These are phyloP conservation scores for Ruditapes philippinarum DNA, from an alignment of 1,140 invertebrate species.

Conservation along the genomic window DNA sequence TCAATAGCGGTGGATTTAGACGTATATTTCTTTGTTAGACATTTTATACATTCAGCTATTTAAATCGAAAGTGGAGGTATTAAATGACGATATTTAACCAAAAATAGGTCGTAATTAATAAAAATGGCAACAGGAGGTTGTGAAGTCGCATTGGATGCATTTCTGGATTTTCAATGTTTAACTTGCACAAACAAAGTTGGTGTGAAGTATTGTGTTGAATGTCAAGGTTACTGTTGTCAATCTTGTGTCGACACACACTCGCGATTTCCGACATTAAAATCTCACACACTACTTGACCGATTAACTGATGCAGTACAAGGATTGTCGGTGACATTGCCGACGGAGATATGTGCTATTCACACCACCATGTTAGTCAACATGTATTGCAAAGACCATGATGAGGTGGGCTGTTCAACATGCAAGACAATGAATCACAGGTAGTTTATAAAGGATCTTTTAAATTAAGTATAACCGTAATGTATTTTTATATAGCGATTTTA, in stretches of 20 bases:
- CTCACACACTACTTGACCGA: not conserved
- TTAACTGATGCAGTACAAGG: too few relatives aligned
- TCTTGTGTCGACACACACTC: not conserved
- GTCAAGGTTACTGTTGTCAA: slow-evolving; percentile 17
- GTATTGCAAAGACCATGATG: not conserved
- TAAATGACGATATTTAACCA: too few relatives aligned
- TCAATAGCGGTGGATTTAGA: too few relatives aligned
- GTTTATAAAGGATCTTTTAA: too few relatives aligned
- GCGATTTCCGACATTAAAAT: not conserved
- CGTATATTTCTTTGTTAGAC: too few relatives aligned
- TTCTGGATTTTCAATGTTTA: not conserved
- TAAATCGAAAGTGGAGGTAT: too few relatives aligned
- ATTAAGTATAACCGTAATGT: too few relatives aligned
- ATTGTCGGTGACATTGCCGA: not conserved
- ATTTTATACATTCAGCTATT: too few relatives aligned
- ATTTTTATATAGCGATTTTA: too few relatives aligned
- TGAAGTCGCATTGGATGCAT: not conserved
- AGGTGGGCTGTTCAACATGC: not conserved
- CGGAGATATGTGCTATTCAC: not conserved
- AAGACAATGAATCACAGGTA: not conserved
- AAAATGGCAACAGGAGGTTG: not conserved
- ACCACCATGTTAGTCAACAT: not conserved
- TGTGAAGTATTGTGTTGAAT: slow-evolving; percentile 15
- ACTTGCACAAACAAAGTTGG: not conserved
- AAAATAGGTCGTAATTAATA: too few relatives aligned